Base-by-base conservation (phyloP, 2,888 invertebrate genomes). In the Epiperipatus broadwayi region DNA sequence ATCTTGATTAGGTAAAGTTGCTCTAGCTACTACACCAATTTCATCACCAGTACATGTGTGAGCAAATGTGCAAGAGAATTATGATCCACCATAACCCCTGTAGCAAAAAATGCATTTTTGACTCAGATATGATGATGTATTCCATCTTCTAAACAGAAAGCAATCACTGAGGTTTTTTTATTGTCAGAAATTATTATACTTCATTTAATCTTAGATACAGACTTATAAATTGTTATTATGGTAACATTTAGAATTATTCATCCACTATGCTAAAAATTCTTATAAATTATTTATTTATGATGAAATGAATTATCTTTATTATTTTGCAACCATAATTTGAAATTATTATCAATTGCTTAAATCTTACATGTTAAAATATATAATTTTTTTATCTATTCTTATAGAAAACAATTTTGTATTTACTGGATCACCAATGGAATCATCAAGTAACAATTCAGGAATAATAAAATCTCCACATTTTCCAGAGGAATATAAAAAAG, bases 401-500 rank as follows among this genome's bases (percentile, higher is more conserved):
- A 25, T 8, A 25, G 7, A 25, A 25, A 25, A 25, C n/a, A 25
- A 25, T 25, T 25, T 8, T 8, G n/a, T 8, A 8, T 25, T 25
- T 25, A 25, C n/a, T 25, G n/a, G 7, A 25, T 25, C 25, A 8
- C 25, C n/a, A 25, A 25, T n/a, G 25, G 7, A 7, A n/a, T n/a
- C n/a, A n/a, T n/a, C n/a, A n/a, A n/a, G n/a, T n/a, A 44, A 44
- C 29, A 40, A 31, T 15, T 37, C 44, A 8, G 70, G 70, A 37
- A 58, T 64, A 29, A 59, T 75, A 38, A 65, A 67, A 1, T 72
- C 74, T 1, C 75, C 75, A 2, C 74, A 70, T 51, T 75, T 75
- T 47, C 75, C 75, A 0, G 60, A 68, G 46, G 60, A 65, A 10
- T 75, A 75, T 57, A 71, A 73, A 1, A 62, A 69, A 27, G 75